phyloP scores from a whole-genome alignment of 2,113 vertebrate species.

The Bos javanicus region DNA sequence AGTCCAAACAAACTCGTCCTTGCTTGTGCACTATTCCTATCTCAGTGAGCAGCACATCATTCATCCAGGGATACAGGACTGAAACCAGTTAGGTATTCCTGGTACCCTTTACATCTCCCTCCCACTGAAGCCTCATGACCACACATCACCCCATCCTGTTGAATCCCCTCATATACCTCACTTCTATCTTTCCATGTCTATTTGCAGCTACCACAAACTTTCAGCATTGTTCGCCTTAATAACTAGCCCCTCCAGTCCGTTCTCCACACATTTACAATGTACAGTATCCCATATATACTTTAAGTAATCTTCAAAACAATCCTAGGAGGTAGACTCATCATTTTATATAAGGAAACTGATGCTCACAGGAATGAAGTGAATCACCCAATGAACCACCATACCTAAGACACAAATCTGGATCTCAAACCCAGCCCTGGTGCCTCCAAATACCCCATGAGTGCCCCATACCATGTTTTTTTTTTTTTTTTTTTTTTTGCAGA shows the following conservation, averaged over 20 bases:
- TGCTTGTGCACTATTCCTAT: neutral
- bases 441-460: neutral
- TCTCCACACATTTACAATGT: neutral
- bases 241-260: neutral
- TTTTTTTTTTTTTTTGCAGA: neutral
- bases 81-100: neutral
- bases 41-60: neutral
- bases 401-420: neutral
- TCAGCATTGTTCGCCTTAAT: neutral
- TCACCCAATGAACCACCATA: neutral
- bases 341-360: slow-evolving; percentile 6
- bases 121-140: neutral
- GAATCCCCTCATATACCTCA: neutral
- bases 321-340: neutral
- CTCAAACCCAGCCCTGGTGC: neutral
- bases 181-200: neutral
- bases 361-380: neutral
- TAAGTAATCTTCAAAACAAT: neutral
- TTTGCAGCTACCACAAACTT: neutral
- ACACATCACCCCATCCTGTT: neutral
- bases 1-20: neutral
- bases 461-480: neutral
- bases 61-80: neutral
- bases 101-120: neutral
- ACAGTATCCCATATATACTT: neutral